Evolutionary conservation across 2,888 invertebrate species (phyloP).

Genomic region (Protophormia terraenovae): DNA sequence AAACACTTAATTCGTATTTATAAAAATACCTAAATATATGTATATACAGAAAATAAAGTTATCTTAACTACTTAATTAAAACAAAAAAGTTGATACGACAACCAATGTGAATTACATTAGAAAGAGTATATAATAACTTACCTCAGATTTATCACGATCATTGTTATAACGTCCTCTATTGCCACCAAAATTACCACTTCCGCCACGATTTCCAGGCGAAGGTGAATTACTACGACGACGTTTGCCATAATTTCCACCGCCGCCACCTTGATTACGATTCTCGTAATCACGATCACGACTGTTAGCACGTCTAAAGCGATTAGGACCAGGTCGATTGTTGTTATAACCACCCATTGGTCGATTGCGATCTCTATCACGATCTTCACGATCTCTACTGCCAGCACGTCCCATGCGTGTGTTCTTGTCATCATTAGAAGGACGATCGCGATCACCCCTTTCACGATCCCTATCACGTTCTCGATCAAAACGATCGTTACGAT

Average conservation of each 20-base stretch:
- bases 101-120: too few species aligned
- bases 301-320: conserved; percentile 75
- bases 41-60: too few species aligned
- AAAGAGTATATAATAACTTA: conserved; percentile 70
- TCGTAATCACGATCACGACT: conserved; percentile 77
- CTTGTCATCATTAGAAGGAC: conserved; percentile 72
- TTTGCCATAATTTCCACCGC: conserved; percentile 72
- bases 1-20: too few species aligned
- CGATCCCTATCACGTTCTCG: conserved; percentile 73
- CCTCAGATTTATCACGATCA: conserved; percentile 76
- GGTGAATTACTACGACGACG: conserved; percentile 79
- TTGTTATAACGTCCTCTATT: conserved; percentile 72
- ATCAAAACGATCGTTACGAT: conserved; percentile 68
- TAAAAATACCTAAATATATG: too few species aligned
- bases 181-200: conserved; percentile 55
- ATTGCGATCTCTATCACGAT: conserved; percentile 74
- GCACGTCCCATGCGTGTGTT: conserved; percentile 67
- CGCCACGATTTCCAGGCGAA: conserved; percentile 52
- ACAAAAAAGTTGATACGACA: too few species aligned
- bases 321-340: conserved; percentile 69
- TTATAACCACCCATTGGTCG: conserved; percentile 67
- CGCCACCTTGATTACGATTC: conserved; percentile 70
- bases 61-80: too few species aligned
- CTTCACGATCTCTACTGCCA: conserved; percentile 74
- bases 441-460: conserved; percentile 73